Conservation (phyloP, 2,888 invertebrate species). For the Drosophila paramelanica region DNA sequence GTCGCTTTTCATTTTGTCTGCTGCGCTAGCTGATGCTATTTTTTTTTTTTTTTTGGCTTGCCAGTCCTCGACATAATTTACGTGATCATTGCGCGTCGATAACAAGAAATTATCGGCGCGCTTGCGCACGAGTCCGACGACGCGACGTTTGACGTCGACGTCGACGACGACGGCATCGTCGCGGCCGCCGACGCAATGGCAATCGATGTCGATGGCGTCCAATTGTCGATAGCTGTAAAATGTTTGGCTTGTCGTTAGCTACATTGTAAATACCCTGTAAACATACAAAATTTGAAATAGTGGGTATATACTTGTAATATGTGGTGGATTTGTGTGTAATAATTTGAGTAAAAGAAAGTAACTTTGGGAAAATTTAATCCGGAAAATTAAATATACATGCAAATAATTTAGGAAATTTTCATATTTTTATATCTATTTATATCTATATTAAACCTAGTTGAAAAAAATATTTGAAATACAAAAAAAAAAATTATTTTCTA, state of each 20-base stretch:
- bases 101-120: constrained; percentile 81
- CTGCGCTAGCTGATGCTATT: constrained; percentile 39
- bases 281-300: not conserved
- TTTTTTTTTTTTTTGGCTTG: constrained; percentile 50
- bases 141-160: constrained; percentile 36
- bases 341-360: too few relatives aligned
- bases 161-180: constrained; percentile 3
- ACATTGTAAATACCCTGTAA: constrained; percentile 46
- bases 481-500: too few relatives aligned
- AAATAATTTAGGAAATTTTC: too few relatives aligned
- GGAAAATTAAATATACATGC: too few relatives aligned
- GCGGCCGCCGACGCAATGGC: constrained; percentile 62
- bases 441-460: too few relatives aligned
- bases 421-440: too few relatives aligned
- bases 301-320: not conserved
- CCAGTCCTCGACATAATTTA: constrained; percentile 80
- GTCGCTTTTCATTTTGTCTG: constrained; percentile 56
- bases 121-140: constrained; percentile 66
- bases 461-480: too few relatives aligned
- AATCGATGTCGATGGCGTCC: constrained; percentile 58
- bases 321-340: not conserved
- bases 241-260: constrained; percentile 45
- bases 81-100: constrained; percentile 81
- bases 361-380: too few relatives aligned
- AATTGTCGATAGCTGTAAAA: constrained; percentile 58